These are phyloP conservation scores for Copidosoma floridanum DNA, from an alignment of 1,140 invertebrate species.

Conservation along the genomic window DNA sequence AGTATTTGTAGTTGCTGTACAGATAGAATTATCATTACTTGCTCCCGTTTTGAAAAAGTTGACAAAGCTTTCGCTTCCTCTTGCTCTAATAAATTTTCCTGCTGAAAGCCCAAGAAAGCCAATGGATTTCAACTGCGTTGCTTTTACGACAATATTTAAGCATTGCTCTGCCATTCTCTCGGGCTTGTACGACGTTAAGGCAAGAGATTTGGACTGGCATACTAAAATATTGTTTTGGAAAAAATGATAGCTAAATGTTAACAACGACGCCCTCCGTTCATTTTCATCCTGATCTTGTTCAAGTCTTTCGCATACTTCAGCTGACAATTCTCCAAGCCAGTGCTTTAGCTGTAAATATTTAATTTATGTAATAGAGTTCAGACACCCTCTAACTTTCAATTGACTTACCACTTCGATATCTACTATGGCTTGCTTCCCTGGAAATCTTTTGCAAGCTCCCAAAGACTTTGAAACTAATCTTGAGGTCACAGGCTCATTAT, in stretches of 20 bases:
- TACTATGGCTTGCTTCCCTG: slow-evolving; percentile 74
- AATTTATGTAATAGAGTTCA: slow-evolving; percentile 10
- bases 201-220: slow-evolving; percentile 61
- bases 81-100: slow-evolving; percentile 72
- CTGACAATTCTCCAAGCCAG: slow-evolving; percentile 78
- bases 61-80: slow-evolving; percentile 61
- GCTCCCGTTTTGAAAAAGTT: slow-evolving; percentile 60
- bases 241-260: slow-evolving; percentile 64
- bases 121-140: slow-evolving; percentile 61
- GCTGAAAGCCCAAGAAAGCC: slow-evolving; percentile 74
- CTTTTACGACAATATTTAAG: slow-evolving; percentile 62
- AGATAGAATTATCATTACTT: background rate
- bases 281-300: slow-evolving; percentile 75
- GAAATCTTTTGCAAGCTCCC: slow-evolving; percentile 93
- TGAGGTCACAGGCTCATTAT: slow-evolving; percentile 80
- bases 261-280: slow-evolving; percentile 66
- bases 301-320: slow-evolving; percentile 83
- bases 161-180: slow-evolving; percentile 62
- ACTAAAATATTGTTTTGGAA: slow-evolving; percentile 61
- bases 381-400: background rate
- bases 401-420: slow-evolving; percentile 67
- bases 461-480: slow-evolving; percentile 89
- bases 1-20: background rate
- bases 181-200: slow-evolving; percentile 60
- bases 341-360: slow-evolving; percentile 53